phyloP scores from a whole-genome alignment of 2,113 vertebrate species.

The Amia ocellicauda region DNA sequence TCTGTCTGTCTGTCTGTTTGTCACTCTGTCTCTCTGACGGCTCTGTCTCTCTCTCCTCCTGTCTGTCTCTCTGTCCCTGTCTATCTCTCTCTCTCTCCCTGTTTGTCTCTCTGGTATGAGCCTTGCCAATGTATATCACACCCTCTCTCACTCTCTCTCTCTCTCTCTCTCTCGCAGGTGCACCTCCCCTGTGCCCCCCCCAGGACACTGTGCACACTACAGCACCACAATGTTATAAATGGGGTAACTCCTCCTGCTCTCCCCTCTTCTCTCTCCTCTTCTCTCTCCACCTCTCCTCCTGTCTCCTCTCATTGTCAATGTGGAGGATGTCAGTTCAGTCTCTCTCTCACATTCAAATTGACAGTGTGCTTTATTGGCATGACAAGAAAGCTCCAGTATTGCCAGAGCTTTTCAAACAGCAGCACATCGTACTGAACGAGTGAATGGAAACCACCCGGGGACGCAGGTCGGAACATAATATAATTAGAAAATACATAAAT shows the following conservation, averaged over 20 bases:
- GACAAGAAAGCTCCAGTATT: too few relatives aligned
- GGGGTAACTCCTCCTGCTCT: constrained; percentile 65
- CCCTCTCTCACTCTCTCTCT: background rate
- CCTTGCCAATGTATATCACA: background rate
- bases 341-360: constrained; percentile 10
- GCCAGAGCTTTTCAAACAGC: too few relatives aligned
- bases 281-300: background rate
- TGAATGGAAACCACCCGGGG: too few relatives aligned
- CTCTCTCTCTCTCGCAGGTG: constrained; percentile 56
- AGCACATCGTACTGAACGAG: too few relatives aligned
- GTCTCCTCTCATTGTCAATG: background rate
- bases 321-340: background rate
- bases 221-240: constrained; percentile 64
- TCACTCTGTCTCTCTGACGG: background rate
- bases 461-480: too few relatives aligned
- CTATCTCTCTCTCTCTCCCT: background rate
- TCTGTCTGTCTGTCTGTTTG: too few relatives aligned
- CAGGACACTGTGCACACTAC: constrained; percentile 73
- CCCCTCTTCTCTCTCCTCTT: background rate
- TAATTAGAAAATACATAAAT: too few relatives aligned
- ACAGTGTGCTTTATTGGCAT: background rate
- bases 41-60: background rate
- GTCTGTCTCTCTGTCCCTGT: background rate
- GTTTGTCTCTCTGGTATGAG: background rate
- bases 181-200: constrained; percentile 84